These are phyloP conservation scores for Cheirogaleus major DNA, from an alignment of 2,797 vertebrate species.

Conservation along the genomic window DNA sequence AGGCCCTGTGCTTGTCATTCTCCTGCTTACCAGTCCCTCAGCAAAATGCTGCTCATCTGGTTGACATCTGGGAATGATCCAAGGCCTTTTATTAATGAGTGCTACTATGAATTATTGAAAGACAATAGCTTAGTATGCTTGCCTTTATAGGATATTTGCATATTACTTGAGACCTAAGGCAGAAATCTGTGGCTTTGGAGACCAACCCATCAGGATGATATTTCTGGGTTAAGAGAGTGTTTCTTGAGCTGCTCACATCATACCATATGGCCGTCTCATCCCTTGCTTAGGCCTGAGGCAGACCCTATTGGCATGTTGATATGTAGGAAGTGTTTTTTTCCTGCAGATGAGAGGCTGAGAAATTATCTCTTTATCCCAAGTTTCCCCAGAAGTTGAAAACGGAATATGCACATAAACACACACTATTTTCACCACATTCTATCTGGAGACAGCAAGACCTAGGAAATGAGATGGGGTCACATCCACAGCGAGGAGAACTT, in stretches of 20 bases:
- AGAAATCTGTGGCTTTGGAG: not conserved
- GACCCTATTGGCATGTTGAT: not conserved
- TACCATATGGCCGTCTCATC: not conserved
- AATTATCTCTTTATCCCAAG: not conserved
- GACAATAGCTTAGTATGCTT: not conserved
- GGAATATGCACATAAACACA: not conserved
- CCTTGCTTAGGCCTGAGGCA: not conserved
- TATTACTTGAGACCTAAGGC: not conserved
- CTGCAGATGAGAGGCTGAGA: slow-evolving; percentile 3
- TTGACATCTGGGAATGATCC: not conserved
- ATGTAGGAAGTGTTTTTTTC: not conserved
- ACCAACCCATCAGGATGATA: not conserved
- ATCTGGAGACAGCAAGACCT: not conserved
- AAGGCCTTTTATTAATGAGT: slow-evolving; percentile 6
- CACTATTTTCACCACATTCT: not conserved
- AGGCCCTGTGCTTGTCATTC: not conserved
- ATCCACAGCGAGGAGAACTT: too few relatives aligned
- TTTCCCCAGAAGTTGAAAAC: slow-evolving; percentile 4
- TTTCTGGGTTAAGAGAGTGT: not conserved
- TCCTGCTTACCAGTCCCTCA: not conserved
- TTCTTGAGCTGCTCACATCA: not conserved
- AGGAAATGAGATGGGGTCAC: not conserved
- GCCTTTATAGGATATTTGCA: not conserved
- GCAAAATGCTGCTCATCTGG: not conserved
- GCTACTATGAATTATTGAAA: slow-evolving; percentile 23